Percentiles rank a stretch among this genome's conserved stretches.
Evolutionary conservation across 2,797 vertebrate genomes (phyloP).

Genomic region (Pyrocephalus nanus): DNA sequence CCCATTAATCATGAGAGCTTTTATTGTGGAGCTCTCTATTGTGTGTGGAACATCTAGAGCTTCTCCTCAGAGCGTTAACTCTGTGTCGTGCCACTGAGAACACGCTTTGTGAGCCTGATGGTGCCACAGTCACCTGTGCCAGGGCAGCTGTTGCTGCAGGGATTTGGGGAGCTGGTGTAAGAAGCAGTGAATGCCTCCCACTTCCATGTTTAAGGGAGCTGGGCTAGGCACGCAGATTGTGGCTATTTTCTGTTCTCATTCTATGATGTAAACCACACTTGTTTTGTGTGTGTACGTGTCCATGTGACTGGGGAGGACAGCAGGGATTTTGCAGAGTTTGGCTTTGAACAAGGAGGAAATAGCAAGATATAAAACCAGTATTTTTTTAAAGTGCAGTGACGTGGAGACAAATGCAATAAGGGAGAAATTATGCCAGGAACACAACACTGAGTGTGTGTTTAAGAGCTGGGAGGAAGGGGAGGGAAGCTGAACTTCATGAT

Average conservation of each 20-base stretch:
- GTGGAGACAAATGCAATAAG: neutral
- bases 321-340: neutral
- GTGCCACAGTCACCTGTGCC: fast-evolving
- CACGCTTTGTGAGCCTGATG: neutral
- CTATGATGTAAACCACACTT: fast-evolving
- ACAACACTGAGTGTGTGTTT: neutral
- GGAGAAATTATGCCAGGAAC: neutral
- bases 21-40: neutral
- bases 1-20: neutral
- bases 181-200: neutral
- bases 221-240: neutral
- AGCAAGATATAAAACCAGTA: neutral
- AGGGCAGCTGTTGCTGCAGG: neutral
- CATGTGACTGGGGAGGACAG: neutral
- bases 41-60: neutral
- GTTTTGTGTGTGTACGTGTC: neutral
- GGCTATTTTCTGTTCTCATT: neutral
- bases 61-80: fast-evolving
- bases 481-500: neutral
- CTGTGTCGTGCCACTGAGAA: fast-evolving
- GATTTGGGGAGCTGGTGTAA: neutral
- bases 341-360: neutral
- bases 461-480: neutral
- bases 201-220: neutral
- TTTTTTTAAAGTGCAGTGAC: neutral